Evolutionary conservation across 2,888 invertebrate genomes (phyloP), one percentile per base, ranked within the genome.

Genomic region (Pollenia angustigena): DNA sequence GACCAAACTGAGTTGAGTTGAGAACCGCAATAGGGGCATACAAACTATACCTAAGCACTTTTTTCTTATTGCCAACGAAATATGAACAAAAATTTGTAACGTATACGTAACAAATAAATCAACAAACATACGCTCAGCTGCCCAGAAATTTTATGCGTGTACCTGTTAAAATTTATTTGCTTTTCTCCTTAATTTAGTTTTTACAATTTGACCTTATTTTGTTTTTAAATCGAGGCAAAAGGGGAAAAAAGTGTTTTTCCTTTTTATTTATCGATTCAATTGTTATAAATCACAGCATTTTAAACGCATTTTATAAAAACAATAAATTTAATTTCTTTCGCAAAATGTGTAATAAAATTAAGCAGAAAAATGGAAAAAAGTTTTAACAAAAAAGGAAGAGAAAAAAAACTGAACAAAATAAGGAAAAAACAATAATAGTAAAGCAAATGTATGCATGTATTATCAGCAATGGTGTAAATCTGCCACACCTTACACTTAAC

Each of bases 211-310:
- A 46, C 54, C 54, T 66, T n/a, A 66, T 76, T 76, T 66, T 32
- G 2, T 42, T 32, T 32, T 32, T 12, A 42, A 2, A 52, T 6
- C n/a, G 50, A 60, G 44, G 1, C 16, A 42, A 69, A 54, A 50
- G 6, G 9, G 32, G 16, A 66, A 12, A 75, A 75, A 54, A 44
- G 40, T 68, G 23, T 75, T 48, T 81, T 54, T n/a, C 56, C 4
- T 32, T 6, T 52, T n/a, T 68, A 79, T 79, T 46, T 78, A 54
- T 72, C 48, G 54, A 23, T n/a, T 16, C 66, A 75, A 54, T 79
- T 82, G 74, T 69, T 85, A 79, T 85, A 82, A 85, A 85, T 85
- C 85, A 74, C 68, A 50, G 79, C 46, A 75, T 64, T 68, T 79
- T 68, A 74, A 74, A 74, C n/a, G 71, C 10, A 50, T 79, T 81